phyloP scores from a whole-genome alignment of 1,140 invertebrate genomes.

The Condylostylus longicornis region DNA sequence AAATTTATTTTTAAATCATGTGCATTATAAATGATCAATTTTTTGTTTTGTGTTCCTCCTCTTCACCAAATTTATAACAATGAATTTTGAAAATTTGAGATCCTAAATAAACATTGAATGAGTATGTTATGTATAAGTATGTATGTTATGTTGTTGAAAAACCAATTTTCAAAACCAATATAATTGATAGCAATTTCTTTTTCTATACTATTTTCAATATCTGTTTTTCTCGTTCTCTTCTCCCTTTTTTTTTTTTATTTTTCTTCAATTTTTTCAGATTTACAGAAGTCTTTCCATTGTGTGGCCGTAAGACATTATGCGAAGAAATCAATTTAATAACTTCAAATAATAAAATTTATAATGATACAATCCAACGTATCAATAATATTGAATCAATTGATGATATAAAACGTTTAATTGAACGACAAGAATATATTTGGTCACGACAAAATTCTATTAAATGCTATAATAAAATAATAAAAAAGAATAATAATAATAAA shows the following conservation, averaged over 20 bases:
- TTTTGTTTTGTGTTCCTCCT: no score
- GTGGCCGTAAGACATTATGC: constrained; percentile 20
- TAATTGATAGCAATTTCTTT: no score
- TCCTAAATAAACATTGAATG: no score
- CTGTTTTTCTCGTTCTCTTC: constrained; percentile 5
- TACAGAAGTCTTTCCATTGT: constrained; percentile 17
- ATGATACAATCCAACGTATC: constrained; percentile 22
- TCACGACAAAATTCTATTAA: background rate
- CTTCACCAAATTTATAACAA: no score
- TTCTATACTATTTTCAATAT: constrained; percentile 11
- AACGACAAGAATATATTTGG: constrained; percentile 10
- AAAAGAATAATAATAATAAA: no score
- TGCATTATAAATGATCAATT: no score
- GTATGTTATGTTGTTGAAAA: no score
- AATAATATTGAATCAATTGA: constrained; percentile 14
- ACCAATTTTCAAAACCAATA: no score
- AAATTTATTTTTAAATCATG: no score
- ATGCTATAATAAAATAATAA: background rate
- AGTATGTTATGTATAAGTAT: no score
- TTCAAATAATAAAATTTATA: constrained; percentile 22
- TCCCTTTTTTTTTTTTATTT: constrained; percentile 3
- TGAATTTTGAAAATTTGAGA: no score
- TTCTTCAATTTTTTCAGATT: constrained; percentile 27
- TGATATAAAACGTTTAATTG: constrained; percentile 17
- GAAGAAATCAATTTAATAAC: no score